Conservation (phyloP, 2,797 vertebrate species). For the Cygnus olor region DNA sequence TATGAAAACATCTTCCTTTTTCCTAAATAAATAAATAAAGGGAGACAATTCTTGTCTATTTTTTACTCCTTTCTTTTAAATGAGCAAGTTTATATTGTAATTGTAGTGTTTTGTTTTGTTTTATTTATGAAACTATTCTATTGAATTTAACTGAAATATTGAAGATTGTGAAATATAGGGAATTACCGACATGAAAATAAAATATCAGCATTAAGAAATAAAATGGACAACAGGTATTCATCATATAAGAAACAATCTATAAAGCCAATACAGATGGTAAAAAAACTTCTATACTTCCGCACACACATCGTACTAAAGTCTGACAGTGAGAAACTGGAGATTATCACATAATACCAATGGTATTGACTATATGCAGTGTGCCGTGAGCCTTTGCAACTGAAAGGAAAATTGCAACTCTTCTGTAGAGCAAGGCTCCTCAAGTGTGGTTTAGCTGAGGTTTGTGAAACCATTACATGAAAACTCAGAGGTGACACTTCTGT, state of each 20-base stretch:
- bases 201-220: background rate
- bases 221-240: background rate
- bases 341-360: background rate
- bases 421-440: background rate
- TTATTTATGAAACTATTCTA: background rate
- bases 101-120: background rate
- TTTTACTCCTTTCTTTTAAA: background rate
- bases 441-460: background rate
- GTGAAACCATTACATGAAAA: background rate
- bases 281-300: background rate
- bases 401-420: background rate
- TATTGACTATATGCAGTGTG: background rate
- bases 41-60: background rate
- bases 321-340: background rate
- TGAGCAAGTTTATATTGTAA: background rate
- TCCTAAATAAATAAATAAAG: background rate
- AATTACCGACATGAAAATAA: background rate
- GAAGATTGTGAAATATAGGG: background rate
- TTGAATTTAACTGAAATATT: background rate
- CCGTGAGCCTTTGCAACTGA: background rate
- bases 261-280: background rate
- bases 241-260: background rate
- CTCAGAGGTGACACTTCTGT: background rate
- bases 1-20: background rate
- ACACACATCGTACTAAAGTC: background rate